A percentile compares a stretch with the other conserved stretches of the same genome.
Evolutionary conservation across 2,797 vertebrate genomes (phyloP).

Genomic region (Gorsachius magnificus): DNA sequence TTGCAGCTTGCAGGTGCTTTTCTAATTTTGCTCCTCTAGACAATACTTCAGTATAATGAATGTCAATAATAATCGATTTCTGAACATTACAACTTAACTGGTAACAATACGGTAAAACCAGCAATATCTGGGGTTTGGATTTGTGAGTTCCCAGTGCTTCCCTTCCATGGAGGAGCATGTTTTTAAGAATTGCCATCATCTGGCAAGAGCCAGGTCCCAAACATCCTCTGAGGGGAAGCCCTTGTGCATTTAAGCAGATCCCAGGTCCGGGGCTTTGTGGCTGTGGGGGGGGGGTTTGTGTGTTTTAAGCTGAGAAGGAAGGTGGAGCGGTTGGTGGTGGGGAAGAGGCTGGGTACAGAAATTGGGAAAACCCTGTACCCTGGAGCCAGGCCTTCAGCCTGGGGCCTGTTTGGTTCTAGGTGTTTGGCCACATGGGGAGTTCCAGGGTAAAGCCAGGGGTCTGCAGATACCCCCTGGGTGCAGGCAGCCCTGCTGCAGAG

Average conservation of each 20-base stretch:
- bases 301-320: neutral
- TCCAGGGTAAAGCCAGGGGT: neutral
- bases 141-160: neutral
- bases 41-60: neutral
- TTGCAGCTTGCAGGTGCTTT: neutral
- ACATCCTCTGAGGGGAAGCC: neutral
- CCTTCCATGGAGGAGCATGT: neutral
- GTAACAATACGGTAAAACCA: neutral
- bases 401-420: neutral
- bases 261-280: neutral
- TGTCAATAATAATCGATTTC: neutral
- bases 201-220: neutral
- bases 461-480: neutral
- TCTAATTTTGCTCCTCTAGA: neutral
- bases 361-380: neutral
- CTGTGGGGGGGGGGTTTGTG: neutral
- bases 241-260: neutral
- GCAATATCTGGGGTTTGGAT: neutral
- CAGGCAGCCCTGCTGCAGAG: neutral
- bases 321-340: neutral
- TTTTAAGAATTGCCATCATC: neutral
- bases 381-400: neutral
- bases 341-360: neutral
- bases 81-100: neutral
- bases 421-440: neutral